Percentiles rank a stretch among this genome's conserved stretches.
phyloP scores from a whole-genome alignment of 2,113 vertebrate genomes.

The Ptilorrhoa leucosticta region DNA sequence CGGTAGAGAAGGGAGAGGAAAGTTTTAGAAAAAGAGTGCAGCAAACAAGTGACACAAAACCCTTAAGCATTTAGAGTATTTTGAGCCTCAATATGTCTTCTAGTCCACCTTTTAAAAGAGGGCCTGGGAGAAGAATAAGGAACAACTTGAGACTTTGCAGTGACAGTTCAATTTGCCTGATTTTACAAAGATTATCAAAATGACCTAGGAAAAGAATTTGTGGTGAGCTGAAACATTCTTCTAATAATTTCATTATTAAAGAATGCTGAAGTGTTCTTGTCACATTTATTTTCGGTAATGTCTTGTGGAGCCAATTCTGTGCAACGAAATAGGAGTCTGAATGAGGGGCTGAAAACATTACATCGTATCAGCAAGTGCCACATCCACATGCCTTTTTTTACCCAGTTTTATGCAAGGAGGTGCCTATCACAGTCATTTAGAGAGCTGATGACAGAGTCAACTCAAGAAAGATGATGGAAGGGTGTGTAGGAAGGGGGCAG shows the following conservation, averaged over 20 bases:
- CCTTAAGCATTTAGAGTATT: not conserved
- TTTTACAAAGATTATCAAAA: not conserved
- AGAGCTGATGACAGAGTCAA: not conserved
- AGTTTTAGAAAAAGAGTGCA: not conserved
- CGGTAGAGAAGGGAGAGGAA: not conserved
- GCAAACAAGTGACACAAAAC: not conserved
- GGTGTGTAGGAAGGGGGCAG: not conserved
- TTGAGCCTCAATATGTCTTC: not conserved
- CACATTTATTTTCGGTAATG: not conserved
- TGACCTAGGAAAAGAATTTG: not conserved
- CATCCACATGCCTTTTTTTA: not conserved
- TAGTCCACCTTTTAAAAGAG: not conserved
- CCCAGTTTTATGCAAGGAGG: not conserved
- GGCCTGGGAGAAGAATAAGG: not conserved
- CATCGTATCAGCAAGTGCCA: not conserved
- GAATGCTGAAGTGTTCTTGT: not conserved
- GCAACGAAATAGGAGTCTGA: not conserved
- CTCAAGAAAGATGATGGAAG: not conserved
- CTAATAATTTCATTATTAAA: slow-evolving; percentile 4
- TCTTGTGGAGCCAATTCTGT: not conserved
- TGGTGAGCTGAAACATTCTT: not conserved
- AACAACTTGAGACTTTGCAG: not conserved
- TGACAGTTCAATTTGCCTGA: not conserved
- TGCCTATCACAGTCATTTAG: not conserved
- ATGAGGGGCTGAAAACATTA: not conserved